Conservation (phyloP, 2,113 vertebrate genomes). For the Reinhardtius hippoglossoides region DNA sequence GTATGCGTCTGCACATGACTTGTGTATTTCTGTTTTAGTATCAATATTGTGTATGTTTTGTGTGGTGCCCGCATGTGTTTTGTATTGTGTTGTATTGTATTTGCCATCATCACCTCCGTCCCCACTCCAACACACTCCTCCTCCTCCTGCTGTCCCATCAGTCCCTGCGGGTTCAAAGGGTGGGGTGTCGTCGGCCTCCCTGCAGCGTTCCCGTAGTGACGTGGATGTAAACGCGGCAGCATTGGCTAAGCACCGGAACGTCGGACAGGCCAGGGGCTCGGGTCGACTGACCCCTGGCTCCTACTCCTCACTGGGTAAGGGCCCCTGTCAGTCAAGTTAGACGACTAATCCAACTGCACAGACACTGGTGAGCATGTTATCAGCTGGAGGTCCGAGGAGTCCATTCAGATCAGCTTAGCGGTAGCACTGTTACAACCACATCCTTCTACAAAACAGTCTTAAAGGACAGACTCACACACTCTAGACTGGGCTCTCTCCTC, state of each 20-base stretch:
- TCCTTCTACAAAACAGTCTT: not conserved
- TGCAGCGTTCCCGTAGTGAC: conserved; percentile 96
- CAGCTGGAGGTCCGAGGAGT: conserved; percentile 26
- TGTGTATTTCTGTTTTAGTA: conserved; percentile 49
- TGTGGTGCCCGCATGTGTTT: conserved; percentile 62
- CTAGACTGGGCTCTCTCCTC: conserved; percentile 38
- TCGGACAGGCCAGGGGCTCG: conserved; percentile 81
- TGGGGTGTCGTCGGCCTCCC: conserved; percentile 82
- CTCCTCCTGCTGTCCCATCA: conserved; percentile 69
- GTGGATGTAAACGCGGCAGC: conserved; percentile 95
- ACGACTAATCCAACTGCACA: conserved; percentile 24
- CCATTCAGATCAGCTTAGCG: conserved; percentile 14
- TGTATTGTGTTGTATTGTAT: conserved; percentile 49
- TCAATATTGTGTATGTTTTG: conserved; percentile 56
- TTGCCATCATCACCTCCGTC: conserved; percentile 62
- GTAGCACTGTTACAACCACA: not conserved
- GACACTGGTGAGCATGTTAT: conserved; percentile 29
- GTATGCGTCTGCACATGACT: conserved; percentile 33
- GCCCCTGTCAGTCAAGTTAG: conserved; percentile 41
- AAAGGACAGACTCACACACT: conserved; percentile 13
- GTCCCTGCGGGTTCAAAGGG: conserved; percentile 87
- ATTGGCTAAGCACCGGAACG: conserved; percentile 89
- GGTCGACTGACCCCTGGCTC: conserved; percentile 88
- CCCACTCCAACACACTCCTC: conserved; percentile 52
- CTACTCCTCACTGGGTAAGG: conserved; percentile 92